Conservation (phyloP, 2,888 invertebrate species). For the Fragum fragum region DNA sequence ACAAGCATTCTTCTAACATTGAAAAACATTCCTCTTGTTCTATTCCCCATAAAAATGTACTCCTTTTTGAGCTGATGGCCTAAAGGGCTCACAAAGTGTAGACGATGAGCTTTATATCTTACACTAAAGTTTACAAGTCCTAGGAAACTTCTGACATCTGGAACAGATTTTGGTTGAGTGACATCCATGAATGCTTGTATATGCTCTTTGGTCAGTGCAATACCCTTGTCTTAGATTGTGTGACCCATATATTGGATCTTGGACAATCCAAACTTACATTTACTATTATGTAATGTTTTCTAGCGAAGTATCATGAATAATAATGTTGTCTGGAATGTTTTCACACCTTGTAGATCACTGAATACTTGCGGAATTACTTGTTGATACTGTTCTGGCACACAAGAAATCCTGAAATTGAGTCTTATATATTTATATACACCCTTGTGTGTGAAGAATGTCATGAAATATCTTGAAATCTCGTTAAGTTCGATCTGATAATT, state of each 20-base stretch:
- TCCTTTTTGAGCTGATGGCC: conserved; percentile 33
- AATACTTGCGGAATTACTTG: conserved; percentile 42
- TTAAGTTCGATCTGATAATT: conserved; percentile 46
- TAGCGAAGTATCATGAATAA: conserved; percentile 55
- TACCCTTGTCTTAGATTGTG: conserved; percentile 47
- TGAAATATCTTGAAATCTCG: conserved; percentile 42
- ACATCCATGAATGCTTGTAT: conserved; percentile 50
- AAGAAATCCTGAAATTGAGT: conserved; percentile 50
- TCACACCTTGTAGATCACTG: conserved; percentile 50
- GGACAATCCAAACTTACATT: conserved; percentile 65
- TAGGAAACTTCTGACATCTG: conserved; percentile 59
- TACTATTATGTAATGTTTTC: conserved; percentile 61
- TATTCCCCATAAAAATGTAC: conserved; percentile 31
- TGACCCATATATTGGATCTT: conserved; percentile 57
- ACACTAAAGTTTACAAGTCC: conserved; percentile 57
- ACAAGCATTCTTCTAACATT: conserved; percentile 34
- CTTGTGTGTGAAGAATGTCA: conserved; percentile 55
- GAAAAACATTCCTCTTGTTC: conserved; percentile 36
- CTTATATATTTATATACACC: conserved; percentile 52
- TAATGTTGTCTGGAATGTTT: conserved; percentile 46
- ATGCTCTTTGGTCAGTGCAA: conserved; percentile 43
- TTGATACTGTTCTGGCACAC: conserved; percentile 58
- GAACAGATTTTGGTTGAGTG: conserved; percentile 36
- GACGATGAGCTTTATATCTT: conserved; percentile 58
- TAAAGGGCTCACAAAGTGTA: conserved; percentile 50